Percentiles rank a stretch among this genome's conserved stretches.
phyloP scores from a whole-genome alignment of 2,113 vertebrate genomes.

The Atractosteus spatula region DNA sequence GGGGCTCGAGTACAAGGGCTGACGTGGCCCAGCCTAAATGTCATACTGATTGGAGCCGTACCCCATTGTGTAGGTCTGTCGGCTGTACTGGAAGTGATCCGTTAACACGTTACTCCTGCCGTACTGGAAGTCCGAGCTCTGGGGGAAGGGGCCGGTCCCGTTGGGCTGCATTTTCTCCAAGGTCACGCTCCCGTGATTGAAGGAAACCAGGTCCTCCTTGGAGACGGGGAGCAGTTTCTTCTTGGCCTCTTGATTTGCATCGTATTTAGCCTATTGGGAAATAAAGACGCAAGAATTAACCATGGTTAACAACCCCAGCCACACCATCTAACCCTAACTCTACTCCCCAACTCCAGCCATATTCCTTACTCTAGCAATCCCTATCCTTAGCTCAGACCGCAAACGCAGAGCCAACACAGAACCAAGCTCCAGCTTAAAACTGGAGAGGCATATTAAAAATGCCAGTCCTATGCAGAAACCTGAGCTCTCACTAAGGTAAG shows the following conservation, averaged over 20 bases:
- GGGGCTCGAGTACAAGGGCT: conserved; percentile 26
- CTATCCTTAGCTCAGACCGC: too few relatives aligned
- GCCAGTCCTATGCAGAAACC: too few relatives aligned
- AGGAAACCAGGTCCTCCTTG: conserved; percentile 69
- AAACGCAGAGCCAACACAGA: too few relatives aligned
- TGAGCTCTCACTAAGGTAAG: too few relatives aligned
- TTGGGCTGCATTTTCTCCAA: conserved; percentile 78
- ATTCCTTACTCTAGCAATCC: too few relatives aligned
- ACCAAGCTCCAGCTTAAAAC: too few relatives aligned
- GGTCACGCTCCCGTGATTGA: conserved; percentile 49
- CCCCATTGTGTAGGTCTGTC: conserved; percentile 71
- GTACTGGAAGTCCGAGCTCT: conserved; percentile 73
- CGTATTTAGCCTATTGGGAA: conserved; percentile 75
- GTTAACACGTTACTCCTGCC: conserved; percentile 69
- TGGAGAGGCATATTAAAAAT: too few relatives aligned
- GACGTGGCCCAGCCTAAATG: conserved; percentile 62
- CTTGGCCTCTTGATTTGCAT: conserved; percentile 79
- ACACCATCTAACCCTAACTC: too few relatives aligned
- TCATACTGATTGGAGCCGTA: conserved; percentile 79
- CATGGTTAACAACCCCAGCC: too few relatives aligned
- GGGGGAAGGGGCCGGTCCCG: conserved; percentile 67
- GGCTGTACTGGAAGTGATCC: conserved; percentile 86
- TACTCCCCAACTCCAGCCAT: too few relatives aligned
- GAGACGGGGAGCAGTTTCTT: conserved; percentile 82
- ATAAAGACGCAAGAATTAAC: not conserved